Evolutionary conservation across 2,797 vertebrate genomes (phyloP).

Genomic region (Todus mexicanus): DNA sequence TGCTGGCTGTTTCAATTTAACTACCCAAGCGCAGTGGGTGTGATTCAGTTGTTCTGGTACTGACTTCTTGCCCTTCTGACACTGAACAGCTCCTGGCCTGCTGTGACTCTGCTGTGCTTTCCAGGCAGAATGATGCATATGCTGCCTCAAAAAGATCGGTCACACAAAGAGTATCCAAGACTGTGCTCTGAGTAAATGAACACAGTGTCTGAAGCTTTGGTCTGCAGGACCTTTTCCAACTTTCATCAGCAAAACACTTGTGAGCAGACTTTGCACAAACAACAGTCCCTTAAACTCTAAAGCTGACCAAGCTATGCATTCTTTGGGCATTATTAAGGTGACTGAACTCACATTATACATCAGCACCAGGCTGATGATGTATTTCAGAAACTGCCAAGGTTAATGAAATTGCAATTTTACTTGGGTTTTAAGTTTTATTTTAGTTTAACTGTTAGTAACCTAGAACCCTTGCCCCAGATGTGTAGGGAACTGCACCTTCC

Average conservation of each 20-base stretch:
- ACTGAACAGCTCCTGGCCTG: not conserved
- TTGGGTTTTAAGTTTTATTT: not conserved
- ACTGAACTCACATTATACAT: not conserved
- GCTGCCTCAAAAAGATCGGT: not conserved
- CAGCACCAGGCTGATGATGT: not conserved
- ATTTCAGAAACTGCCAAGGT: not conserved
- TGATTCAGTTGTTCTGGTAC: not conserved
- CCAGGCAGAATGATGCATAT: not conserved
- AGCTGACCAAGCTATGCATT: not conserved
- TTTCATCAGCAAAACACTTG: not conserved
- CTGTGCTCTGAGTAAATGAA: not conserved
- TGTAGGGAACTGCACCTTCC: not conserved
- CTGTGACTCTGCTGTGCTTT: not conserved
- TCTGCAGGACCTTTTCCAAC: not conserved
- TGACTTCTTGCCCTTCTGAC: not conserved
- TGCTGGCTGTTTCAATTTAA: not conserved
- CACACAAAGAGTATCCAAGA: not conserved
- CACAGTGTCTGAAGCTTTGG: not conserved
- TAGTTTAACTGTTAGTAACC: not conserved
- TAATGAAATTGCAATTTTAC: not conserved
- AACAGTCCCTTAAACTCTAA: not conserved
- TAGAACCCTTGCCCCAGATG: not conserved
- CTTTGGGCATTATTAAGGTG: not conserved
- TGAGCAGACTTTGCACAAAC: not conserved
- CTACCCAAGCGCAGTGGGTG: not conserved